Conservation (phyloP, 1,140 invertebrate genomes). For the Paraescarpia echinospica region DNA sequence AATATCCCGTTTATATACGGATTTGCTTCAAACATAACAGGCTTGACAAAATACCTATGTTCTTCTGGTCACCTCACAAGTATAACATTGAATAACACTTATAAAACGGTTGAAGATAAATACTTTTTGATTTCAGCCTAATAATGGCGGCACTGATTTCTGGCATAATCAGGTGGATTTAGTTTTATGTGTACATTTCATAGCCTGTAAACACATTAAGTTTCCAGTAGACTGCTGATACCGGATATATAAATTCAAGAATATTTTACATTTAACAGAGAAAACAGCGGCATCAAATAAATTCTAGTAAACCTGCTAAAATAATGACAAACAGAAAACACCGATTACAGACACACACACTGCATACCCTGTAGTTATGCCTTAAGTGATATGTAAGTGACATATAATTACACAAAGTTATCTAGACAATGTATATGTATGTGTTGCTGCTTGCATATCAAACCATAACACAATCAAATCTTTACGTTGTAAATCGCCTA, state of each 20-base stretch:
- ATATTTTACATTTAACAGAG: background rate
- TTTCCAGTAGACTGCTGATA: no score
- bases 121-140: no score
- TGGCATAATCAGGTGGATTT: no score
- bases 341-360: background rate
- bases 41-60: no score
- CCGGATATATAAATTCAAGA: background rate
- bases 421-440: background rate
- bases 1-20: no score
- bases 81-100: no score
- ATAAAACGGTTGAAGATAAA: no score
- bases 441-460: background rate
- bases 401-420: background rate
- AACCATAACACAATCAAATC: background rate
- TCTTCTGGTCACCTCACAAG: no score
- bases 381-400: background rate
- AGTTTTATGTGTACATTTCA: no score
- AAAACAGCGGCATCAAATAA: background rate
- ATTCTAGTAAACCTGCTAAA: background rate
- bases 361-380: background rate
- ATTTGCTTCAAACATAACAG: no score
- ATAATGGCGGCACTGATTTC: no score
- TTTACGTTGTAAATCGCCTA: background rate
- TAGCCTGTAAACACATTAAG: no score
- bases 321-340: background rate